Conservation (phyloP, 1,140 invertebrate species). For the Lutraria rhynchaena region DNA sequence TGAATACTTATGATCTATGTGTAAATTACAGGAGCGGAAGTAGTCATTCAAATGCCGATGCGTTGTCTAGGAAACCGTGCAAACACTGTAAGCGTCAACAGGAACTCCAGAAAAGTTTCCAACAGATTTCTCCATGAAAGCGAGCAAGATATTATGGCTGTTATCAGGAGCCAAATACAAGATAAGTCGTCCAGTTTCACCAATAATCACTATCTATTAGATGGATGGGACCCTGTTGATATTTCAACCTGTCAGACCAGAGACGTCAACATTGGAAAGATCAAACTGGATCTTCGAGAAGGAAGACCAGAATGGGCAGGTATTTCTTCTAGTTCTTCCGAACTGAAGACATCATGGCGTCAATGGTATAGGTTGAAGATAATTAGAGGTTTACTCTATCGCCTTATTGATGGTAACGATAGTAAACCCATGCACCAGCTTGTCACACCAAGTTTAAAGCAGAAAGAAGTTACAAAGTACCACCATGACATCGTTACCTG, state of each 20-base stretch:
- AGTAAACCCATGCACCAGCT: not conserved
- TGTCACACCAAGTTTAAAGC: not conserved
- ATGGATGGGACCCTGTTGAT: constrained; percentile 1
- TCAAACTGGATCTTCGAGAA: not conserved
- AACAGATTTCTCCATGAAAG: no score
- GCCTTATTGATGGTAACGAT: constrained; percentile 14
- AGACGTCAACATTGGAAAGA: not conserved
- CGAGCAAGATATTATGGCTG: not conserved
- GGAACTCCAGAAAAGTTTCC: no score
- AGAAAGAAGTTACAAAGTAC: constrained; percentile 37
- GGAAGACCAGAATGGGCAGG: constrained; percentile 10
- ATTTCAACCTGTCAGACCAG: not conserved
- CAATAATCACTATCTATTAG: constrained; percentile 7
- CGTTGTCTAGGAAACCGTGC: not conserved
- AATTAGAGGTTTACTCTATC: no score
- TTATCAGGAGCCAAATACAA: not conserved
- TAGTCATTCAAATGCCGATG: constrained; percentile 4
- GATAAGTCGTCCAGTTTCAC: not conserved
- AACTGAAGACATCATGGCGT: constrained; percentile 25
- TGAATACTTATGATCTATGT: constrained; percentile 7
- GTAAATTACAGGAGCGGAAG: not conserved
- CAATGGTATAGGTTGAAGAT: constrained; percentile 43
- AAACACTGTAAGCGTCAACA: not conserved
- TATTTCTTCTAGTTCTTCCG: not conserved
- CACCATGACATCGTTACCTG: constrained; percentile 43